phyloP scores from a whole-genome alignment of 2,113 vertebrate species.

The Aphelocoma coerulescens region DNA sequence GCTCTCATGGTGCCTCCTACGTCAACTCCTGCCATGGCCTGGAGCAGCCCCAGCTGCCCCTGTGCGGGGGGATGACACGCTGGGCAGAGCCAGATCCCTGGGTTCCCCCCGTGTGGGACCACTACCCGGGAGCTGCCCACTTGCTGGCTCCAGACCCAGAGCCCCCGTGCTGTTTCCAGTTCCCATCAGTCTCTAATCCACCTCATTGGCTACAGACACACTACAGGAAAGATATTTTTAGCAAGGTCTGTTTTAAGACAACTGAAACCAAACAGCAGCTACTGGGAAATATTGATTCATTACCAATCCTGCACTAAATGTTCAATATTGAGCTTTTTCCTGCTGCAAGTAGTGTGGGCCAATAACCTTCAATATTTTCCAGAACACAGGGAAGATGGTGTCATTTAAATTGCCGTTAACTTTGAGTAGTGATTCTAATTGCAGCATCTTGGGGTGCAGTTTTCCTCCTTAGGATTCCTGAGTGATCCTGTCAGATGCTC shows the following conservation, averaged over 20 bases:
- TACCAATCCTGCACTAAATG: slow-evolving; percentile 47
- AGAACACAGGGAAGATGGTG: neutral
- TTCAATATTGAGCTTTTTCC: slow-evolving; percentile 39
- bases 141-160: neutral
- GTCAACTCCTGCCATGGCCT: rapidly evolving
- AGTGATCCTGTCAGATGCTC: neutral
- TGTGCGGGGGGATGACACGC: rapidly evolving
- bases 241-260: slow-evolving; percentile 59
- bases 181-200: slow-evolving; percentile 16
- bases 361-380: slow-evolving; percentile 53
- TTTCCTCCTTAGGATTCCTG: neutral
- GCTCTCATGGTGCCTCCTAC: neutral
- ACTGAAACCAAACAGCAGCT: slow-evolving; percentile 45
- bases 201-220: slow-evolving; percentile 37
- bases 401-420: neutral
- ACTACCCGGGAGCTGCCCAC: neutral
- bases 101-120: rapidly evolving
- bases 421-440: neutral
- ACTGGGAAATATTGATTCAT: slow-evolving; percentile 49
- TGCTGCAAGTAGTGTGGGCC: neutral
- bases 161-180: neutral
- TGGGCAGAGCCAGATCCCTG: neutral
- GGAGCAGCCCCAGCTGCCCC: neutral
- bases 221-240: slow-evolving; percentile 64
- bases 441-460: neutral